Base-by-base conservation (phyloP, 2,888 invertebrate genomes). In the Parochlus steinenii region DNA sequence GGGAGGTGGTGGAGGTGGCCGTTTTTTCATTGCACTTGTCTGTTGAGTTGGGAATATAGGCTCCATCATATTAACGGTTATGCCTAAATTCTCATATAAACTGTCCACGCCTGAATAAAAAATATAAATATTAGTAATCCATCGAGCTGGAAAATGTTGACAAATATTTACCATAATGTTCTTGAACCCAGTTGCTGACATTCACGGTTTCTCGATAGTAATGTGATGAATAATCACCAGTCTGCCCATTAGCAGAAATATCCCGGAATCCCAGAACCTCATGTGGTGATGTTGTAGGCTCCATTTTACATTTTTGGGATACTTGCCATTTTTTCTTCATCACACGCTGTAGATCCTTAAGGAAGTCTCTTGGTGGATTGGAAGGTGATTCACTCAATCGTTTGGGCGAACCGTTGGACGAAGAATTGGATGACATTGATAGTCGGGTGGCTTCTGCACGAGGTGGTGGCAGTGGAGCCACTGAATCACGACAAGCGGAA, bases 291-390 rank as follows among this genome's bases (percentile, higher is more conserved):
- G 85, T 83, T n/a, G 78, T 73, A 10, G 77, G 74, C 53, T 89
- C 87, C 16, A 79, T 60, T 55, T 86, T 83, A 51, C 89, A 86
- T 52, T 89, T 89, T 50, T 90, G 87, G 3, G 89, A 87, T 1
- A 89, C 86, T 49, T 86, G 83, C 83, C 83, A 83, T 50, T 90
- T 90, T 51, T 87, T 87, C 44, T 83, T 69, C 83, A 90, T 89
- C 1, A 90, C 89, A 33, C 87, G 66, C 51, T 90, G 89, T 31
- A 90, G 62, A 54, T 90, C 89, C 51, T 81, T 79, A 28, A 90
- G 63, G 50, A 90, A 89, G 39, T 82, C 82, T 17, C 74, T 72
- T 1, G 81, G 79, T 3, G 82, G 80, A 47, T 75, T 76, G 43
- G 74, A 72, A 39, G 68, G 66, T 0, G 73, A 74, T 39, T 80